A percentile compares a stretch with the other conserved stretches of the same genome.
Conservation (phyloP, 1,140 invertebrate species). For the Zaprionus gabonicus region DNA sequence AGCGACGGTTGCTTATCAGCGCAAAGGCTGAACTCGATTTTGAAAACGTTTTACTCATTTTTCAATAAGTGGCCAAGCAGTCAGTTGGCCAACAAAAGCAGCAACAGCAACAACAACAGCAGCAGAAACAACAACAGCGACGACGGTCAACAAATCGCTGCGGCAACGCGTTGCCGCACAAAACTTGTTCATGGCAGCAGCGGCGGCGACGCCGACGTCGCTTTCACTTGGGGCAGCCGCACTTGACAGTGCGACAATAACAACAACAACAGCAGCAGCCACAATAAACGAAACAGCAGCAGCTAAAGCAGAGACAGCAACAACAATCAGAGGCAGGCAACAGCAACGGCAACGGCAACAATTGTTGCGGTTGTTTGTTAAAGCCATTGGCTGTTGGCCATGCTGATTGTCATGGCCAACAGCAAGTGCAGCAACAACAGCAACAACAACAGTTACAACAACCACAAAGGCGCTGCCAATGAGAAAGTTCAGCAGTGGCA, state of each 20-base stretch:
- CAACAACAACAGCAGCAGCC: slow-evolving; percentile 38
- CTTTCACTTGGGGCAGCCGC: slow-evolving; percentile 74
- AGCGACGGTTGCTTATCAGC: slow-evolving; percentile 70
- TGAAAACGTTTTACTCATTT: slow-evolving; percentile 74
- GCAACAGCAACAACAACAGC: slow-evolving; percentile 15
- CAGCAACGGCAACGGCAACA: slow-evolving; percentile 50
- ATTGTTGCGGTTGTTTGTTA: slow-evolving; percentile 78
- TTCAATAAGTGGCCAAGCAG: slow-evolving; percentile 65
- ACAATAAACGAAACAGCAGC: neutral
- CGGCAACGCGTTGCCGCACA: slow-evolving; percentile 33
- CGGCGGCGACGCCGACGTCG: slow-evolving; percentile 47
- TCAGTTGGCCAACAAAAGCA: slow-evolving; percentile 19
- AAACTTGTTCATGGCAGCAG: slow-evolving; percentile 50
- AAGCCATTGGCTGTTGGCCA: slow-evolving; percentile 74
- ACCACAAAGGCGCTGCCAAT: slow-evolving; percentile 22
- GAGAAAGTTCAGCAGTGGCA: slow-evolving; percentile 37
- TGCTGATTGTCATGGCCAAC: slow-evolving; percentile 77
- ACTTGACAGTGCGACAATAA: slow-evolving; percentile 75
- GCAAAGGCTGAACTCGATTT: slow-evolving; percentile 67
- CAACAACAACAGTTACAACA: slow-evolving; percentile 23
- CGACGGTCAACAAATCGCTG: slow-evolving; percentile 43
- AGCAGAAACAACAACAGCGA: slow-evolving; percentile 11
- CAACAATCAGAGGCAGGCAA: slow-evolving; percentile 12
- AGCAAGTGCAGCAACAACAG: slow-evolving; percentile 35
- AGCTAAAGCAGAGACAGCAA: slow-evolving; percentile 47